Conservation (phyloP, 30 jellyfish, hydroid and myxozoan genomes). For the Pelagia noctiluca region DNA sequence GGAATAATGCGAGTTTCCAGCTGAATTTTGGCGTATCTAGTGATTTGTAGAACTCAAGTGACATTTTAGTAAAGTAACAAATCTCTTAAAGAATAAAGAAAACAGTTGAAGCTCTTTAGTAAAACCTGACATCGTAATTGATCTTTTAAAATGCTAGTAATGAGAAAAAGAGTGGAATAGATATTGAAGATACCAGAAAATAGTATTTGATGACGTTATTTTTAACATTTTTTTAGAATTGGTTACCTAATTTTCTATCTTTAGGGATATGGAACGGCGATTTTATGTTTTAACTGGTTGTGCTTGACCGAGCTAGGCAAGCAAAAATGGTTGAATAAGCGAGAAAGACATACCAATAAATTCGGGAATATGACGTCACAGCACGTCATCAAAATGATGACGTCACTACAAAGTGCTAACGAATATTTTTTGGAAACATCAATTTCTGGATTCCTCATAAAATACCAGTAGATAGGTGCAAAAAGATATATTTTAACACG, state of each 20-base stretch:
- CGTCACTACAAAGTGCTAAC: no score
- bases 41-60: background rate
- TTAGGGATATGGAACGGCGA: no score
- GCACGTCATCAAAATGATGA: conserved; percentile 24
- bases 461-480: background rate
- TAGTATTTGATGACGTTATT: background rate
- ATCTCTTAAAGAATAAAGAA: background rate
- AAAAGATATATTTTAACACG: no score
- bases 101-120: no score
- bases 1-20: no score
- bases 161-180: conserved; percentile 10
- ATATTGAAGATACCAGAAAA: no score
- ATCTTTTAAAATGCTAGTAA: conserved; percentile 1
- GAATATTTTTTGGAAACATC: conserved; percentile 8
- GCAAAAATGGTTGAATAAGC: no score
- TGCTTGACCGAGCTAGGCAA: no score
- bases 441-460: conserved; percentile 5
- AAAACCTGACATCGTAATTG: background rate
- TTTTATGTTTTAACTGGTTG: no score
- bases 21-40: conserved; percentile 6
- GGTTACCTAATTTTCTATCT: background rate
- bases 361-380: conserved; percentile 15
- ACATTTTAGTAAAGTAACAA: background rate
- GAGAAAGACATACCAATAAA: conserved; percentile 8
- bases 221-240: background rate